Conservation (phyloP, 1,140 invertebrate genomes). For the Heliconius congener region DNA sequence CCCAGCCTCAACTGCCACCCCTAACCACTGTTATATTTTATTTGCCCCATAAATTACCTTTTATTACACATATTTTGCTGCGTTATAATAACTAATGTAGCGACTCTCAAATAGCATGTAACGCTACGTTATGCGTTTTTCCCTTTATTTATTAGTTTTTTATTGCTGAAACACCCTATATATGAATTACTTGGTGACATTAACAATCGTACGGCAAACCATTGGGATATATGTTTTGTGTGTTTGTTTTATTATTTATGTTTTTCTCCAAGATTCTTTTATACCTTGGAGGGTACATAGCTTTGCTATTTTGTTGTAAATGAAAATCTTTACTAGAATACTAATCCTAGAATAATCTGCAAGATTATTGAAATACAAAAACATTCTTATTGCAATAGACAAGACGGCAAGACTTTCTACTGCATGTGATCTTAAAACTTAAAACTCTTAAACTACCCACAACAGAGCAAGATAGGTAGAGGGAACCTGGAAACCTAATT, state of each 20-base stretch:
- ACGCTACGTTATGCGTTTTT: slow-evolving; percentile 70
- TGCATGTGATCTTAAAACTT: no score
- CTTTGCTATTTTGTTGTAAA: neutral
- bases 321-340: no score
- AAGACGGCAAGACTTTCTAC: no score
- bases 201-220: slow-evolving; percentile 23
- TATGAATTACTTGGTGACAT: slow-evolving; percentile 49
- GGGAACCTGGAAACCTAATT: no score
- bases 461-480: no score
- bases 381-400: no score
- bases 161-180: slow-evolving; percentile 53
- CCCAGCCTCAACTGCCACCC: slow-evolving; percentile 73
- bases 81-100: slow-evolving; percentile 83
- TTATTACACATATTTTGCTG: slow-evolving; percentile 83
- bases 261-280: neutral
- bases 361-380: no score
- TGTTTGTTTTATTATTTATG: neutral
- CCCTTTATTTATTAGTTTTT: slow-evolving; percentile 68
- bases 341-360: no score
- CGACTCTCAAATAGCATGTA: slow-evolving; percentile 81
- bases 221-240: slow-evolving; percentile 24
- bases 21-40: slow-evolving; percentile 81
- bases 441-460: no score
- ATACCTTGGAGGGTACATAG: neutral
- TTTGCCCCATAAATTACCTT: slow-evolving; percentile 81